Base-by-base conservation (phyloP, 2,797 vertebrate species). In the Epinephelus coioides region DNA sequence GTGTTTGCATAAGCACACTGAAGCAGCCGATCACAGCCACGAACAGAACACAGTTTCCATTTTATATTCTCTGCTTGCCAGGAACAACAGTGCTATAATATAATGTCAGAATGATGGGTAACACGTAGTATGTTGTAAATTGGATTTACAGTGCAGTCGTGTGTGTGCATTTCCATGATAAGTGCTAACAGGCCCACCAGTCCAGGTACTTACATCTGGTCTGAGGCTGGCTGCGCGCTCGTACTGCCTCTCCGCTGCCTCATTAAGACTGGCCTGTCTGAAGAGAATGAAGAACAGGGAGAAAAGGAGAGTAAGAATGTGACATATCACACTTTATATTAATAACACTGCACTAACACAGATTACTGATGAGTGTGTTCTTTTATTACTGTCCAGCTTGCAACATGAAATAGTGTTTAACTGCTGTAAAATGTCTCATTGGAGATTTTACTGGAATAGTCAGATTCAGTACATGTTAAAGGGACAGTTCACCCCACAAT, bases 191-290 rank as follows among this genome's bases (percentile, higher is more conserved):
- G 84, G 61, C 71, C 55, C 74, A 62, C 63, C 23, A 64, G 53
- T n/a, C 38, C 67, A 47, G 59, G 54, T 93, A 97, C 98, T 98
- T 95, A 99, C 98, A 73, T 98, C 95, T 85, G 98, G 97, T 94
- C 96, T 96, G 82, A 99, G 94, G 86, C 89, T 92, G 85, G 98
- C 97, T 72, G 98, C 97, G 64, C 95, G 95, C 90, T 97, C 92
- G 5, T 99, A 99, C 88, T 97, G 97, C 66, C 92, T 95, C 91
- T 99, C 98, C 0, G 98, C 98, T 85, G 97, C 98, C 87, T 97
- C 96, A 19, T 99, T 99, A 68, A 98, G 95, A 94, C 96, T 98
- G 76, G 98, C 98, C 91, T 99, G 98, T 89, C 98, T 99, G 91
- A 69, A 66, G 82, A 88, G 69, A 38, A 21, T 78, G 34, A 73